Conservation (phyloP, 2,888 invertebrate genomes). For the Ecliptopera silaceata region DNA sequence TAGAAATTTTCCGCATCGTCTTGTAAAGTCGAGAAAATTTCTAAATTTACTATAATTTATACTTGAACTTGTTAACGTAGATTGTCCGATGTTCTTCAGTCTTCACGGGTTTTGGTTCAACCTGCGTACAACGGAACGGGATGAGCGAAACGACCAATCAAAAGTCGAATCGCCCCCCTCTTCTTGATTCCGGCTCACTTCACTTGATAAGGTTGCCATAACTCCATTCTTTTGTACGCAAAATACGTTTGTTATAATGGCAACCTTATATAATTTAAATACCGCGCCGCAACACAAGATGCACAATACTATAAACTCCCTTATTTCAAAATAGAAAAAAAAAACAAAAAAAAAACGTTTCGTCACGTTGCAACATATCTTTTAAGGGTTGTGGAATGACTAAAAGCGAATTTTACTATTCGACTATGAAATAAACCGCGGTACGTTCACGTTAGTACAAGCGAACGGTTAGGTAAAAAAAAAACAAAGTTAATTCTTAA, state of each 20-base stretch:
- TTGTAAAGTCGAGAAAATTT: conserved; percentile 18
- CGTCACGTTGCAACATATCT: conserved; percentile 72
- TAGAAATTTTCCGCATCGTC: conserved; percentile 18
- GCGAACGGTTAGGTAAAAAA: conserved; percentile 73
- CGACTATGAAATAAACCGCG: conserved; percentile 55
- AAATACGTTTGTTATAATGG: conserved; percentile 35
- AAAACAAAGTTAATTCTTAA: conserved; percentile 58
- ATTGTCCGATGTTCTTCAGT: conserved; percentile 32
- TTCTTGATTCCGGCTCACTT: conserved; percentile 68
- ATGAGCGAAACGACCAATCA: conserved; percentile 73
- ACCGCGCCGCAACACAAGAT: conserved; percentile 74
- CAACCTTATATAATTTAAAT: conserved; percentile 44
- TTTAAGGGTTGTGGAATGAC: conserved; percentile 81
- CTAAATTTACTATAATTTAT: conserved; percentile 20
- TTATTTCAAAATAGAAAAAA: conserved; percentile 51
- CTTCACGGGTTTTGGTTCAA: conserved; percentile 80
- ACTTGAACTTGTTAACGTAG: conserved; percentile 25
- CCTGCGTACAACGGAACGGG: conserved; percentile 79
- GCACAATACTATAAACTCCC: conserved; percentile 81
- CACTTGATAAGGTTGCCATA: conserved; percentile 53
- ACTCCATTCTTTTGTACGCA: neutral
- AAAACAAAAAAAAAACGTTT: conserved; percentile 48
- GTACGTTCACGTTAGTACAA: conserved; percentile 74
- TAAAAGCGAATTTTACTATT: conserved; percentile 53
- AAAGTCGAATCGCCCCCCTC: conserved; percentile 76